phyloP scores from a whole-genome alignment of 2,797 vertebrate genomes.

The Falco rusticolus region DNA sequence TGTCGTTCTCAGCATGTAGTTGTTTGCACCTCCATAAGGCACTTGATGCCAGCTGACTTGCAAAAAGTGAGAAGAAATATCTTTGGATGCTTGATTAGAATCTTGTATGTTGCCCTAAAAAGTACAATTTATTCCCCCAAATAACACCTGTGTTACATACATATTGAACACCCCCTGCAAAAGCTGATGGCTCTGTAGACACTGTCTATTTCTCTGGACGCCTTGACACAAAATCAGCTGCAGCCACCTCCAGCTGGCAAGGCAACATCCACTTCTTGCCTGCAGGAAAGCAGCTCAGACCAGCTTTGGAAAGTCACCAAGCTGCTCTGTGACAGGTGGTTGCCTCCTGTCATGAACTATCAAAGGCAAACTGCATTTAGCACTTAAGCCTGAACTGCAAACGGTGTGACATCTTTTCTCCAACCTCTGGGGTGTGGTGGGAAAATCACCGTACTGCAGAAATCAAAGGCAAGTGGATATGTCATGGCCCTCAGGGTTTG shows the following conservation, averaged over 20 bases:
- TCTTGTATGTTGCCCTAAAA: not conserved
- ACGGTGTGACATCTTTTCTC: not conserved
- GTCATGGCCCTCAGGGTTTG: not conserved
- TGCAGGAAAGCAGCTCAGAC: no score
- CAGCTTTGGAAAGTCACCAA: not conserved
- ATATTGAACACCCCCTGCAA: not conserved
- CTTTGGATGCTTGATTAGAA: not conserved
- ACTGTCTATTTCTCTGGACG: not conserved
- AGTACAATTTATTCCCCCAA: not conserved
- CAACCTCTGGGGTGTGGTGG: not conserved
- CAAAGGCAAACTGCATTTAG: not conserved
- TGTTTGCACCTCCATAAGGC: not conserved
- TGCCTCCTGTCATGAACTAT: not conserved
- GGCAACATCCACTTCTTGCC: not conserved
- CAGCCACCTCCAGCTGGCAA: not conserved
- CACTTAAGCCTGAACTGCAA: not conserved
- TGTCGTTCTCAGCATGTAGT: not conserved
- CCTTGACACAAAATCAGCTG: not conserved
- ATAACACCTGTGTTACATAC: not conserved
- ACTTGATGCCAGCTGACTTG: not conserved
- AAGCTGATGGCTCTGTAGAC: not conserved
- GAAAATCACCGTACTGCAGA: rapidly evolving
- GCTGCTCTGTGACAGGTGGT: not conserved
- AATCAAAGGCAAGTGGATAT: not conserved
- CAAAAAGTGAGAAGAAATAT: not conserved